A percentile compares a stretch with the other conserved stretches of the same genome.
Conservation (phyloP, 2,797 vertebrate genomes). For the Hirundo rustica region DNA sequence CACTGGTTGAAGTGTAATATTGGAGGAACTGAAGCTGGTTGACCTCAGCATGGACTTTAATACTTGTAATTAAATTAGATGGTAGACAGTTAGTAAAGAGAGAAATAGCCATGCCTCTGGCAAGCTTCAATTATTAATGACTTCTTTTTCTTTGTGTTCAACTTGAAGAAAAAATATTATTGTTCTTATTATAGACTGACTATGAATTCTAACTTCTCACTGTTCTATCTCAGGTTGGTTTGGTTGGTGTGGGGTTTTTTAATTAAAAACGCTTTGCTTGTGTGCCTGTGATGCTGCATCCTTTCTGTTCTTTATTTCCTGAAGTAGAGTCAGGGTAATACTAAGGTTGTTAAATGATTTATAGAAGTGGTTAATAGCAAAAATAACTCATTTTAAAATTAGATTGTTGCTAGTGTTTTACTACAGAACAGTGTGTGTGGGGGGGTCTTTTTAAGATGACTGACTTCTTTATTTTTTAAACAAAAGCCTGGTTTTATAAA, state of each 20-base stretch:
- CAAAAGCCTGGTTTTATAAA: not conserved
- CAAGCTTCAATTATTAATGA: conserved; percentile 80
- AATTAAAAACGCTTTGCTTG: not conserved
- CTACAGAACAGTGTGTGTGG: not conserved
- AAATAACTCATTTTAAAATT: not conserved
- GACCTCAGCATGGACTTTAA: conserved; percentile 82
- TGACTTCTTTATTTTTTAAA: not conserved
- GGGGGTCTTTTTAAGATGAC: not conserved
- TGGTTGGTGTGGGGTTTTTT: not conserved
- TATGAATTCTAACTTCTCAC: conserved; percentile 51
- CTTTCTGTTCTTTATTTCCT: conserved; percentile 11
- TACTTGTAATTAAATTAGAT: conserved; percentile 83
- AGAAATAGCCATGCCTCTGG: conserved; percentile 81
- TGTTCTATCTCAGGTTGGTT: not conserved
- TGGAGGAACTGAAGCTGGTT: conserved; percentile 78
- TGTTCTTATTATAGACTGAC: conserved; percentile 52
- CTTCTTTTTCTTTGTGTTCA: conserved; percentile 73
- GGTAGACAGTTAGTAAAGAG: conserved; percentile 77
- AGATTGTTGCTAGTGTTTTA: not conserved
- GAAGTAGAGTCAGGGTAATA: not conserved
- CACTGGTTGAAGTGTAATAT: conserved; percentile 82
- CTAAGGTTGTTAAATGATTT: not conserved
- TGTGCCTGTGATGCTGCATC: not conserved
- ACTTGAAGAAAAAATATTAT: conserved; percentile 60
- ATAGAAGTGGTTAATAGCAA: not conserved